phyloP scores from a whole-genome alignment of 1,140 invertebrate genomes.

The Diachasma alloeum region DNA sequence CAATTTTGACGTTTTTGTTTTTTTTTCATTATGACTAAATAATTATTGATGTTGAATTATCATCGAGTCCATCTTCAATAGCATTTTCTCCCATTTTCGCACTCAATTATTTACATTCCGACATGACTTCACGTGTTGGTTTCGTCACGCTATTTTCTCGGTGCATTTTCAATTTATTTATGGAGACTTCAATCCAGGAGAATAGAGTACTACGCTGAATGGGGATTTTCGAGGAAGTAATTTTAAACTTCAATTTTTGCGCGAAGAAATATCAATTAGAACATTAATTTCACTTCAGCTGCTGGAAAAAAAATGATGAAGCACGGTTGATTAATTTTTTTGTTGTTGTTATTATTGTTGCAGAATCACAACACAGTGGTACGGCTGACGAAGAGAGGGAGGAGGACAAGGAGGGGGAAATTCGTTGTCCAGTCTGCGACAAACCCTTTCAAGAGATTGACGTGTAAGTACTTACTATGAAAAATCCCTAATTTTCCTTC shows the following conservation, averaged over 20 bases:
- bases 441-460: slow-evolving; percentile 76
- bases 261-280: not conserved
- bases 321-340: not conserved
- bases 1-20: not conserved
- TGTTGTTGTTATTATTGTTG: slow-evolving; percentile 25
- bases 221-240: no score
- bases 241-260: no score
- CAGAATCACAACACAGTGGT: slow-evolving; percentile 74
- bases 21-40: not conserved
- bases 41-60: not conserved
- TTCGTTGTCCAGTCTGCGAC: slow-evolving; percentile 75
- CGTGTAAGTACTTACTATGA: slow-evolving; percentile 68
- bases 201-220: not conserved
- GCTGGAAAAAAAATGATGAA: not conserved
- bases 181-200: not conserved
- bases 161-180: not conserved
- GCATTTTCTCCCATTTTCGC: not conserved
- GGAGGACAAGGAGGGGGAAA: slow-evolving; percentile 71
- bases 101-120: not conserved
- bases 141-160: not conserved
- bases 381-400: slow-evolving; percentile 71
- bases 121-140: not conserved
- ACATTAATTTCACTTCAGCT: not conserved
- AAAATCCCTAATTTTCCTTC: not conserved
- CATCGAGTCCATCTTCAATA: not conserved